Base-by-base conservation (phyloP, 2,113 vertebrate genomes). In the Naja naja region DNA sequence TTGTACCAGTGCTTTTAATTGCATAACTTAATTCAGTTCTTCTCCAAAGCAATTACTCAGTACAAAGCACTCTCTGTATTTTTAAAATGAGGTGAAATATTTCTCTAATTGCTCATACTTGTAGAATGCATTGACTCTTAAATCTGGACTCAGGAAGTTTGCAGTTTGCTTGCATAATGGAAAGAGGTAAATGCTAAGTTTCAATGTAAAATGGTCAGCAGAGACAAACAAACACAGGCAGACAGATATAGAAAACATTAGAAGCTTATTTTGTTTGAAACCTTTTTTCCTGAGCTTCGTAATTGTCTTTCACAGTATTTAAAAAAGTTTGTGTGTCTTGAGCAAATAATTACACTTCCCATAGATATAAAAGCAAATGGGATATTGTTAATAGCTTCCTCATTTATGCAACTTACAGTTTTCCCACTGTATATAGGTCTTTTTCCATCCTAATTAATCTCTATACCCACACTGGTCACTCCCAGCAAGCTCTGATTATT, bases 51-150 rank as follows among this genome's bases (percentile, higher is more conserved):
- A 89, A 81, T 92, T 81, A 92, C 64, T 81, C 87, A 55, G 12
- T 89, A 92, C 87, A 89, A 89, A 56, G 49, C 10, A 85, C n/a
- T 92, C 87, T 89, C 60, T 85, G 39, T 81, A 81, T 89, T 47
- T 89, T 81, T 89, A 89, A 34, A 22, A 89, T 89, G 87, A 53
- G 64, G 49, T 89, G 87, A 81, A 89, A 89, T 92, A 88, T 25
- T 74, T 81, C 45, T 89, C 60, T 92, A 81, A 92, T 92, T 92
- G 89, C 60, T 92, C 91, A 89, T 85, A n/a, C 45, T 81, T 81
- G 6, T 39, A 45, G 16, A 89, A 47, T 81, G 45, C 14, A 64
- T 86, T 60, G 30, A 60, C 23, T 88, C 54, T 89, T 87, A 69
- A 92, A 20, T 49, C 43, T 64, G 12, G 45, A 47, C 27, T 87